Percentiles rank a stretch among this genome's conserved stretches.
Conservation (phyloP, 2,797 vertebrate genomes). For the Tragelaphus oryx region DNA sequence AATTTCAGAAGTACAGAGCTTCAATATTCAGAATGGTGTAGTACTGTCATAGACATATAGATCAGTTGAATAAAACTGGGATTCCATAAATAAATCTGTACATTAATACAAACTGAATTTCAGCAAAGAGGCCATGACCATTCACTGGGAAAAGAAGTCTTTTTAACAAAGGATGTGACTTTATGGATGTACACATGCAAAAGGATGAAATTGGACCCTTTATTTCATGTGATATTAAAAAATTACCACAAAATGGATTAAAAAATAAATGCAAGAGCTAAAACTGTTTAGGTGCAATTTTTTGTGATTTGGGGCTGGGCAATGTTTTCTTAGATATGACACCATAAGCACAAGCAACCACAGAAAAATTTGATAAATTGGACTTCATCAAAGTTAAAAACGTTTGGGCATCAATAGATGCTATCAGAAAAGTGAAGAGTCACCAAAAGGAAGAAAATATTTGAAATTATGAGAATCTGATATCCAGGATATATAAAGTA, state of each 20-base stretch:
- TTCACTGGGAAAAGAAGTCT: background rate
- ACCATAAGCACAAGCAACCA: background rate
- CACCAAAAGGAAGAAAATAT: background rate
- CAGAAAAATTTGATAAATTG: background rate
- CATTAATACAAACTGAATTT: background rate
- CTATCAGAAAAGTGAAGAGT: background rate
- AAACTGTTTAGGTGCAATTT: background rate
- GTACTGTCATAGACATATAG: background rate
- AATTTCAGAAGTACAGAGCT: background rate
- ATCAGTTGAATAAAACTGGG: background rate
- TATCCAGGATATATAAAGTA: background rate
- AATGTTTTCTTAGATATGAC: background rate
- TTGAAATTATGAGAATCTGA: background rate
- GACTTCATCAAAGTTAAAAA: background rate
- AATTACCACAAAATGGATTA: background rate
- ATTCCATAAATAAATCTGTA: background rate
- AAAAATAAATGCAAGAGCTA: background rate
- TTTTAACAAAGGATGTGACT: background rate
- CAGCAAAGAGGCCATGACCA: background rate
- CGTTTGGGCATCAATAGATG: background rate
- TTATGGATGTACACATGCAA: background rate
- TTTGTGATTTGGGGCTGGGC: background rate
- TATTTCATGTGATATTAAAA: background rate
- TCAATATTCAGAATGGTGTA: background rate
- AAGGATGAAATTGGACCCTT: background rate